phyloP scores from a whole-genome alignment of 2,888 invertebrate species.

The Chrysina gloriosa region DNA sequence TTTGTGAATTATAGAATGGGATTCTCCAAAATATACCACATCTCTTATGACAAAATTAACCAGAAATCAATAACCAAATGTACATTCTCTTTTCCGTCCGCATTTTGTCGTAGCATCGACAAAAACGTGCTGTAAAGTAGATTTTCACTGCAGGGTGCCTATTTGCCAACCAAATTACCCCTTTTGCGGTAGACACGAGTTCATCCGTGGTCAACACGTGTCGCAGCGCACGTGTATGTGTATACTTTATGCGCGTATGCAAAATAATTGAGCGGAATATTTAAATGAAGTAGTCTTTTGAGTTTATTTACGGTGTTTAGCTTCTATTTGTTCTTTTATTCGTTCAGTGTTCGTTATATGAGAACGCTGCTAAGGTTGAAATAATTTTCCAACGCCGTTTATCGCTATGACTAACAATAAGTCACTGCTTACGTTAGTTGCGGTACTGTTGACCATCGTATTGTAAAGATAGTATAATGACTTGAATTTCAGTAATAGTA shows the following conservation, averaged over 20 bases:
- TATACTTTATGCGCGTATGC: slow-evolving; percentile 50
- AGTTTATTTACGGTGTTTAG: slow-evolving; percentile 35
- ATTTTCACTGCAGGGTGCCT: slow-evolving; percentile 49
- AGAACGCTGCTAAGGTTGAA: too few relatives aligned
- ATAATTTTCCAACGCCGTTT: too few relatives aligned
- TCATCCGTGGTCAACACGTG: slow-evolving; percentile 50
- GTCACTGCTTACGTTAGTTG: neutral
- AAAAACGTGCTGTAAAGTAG: slow-evolving; percentile 4
- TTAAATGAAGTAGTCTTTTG: slow-evolving; percentile 54
- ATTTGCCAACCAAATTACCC: slow-evolving; percentile 57
- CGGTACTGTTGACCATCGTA: too few relatives aligned
- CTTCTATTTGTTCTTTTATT: slow-evolving; percentile 43
- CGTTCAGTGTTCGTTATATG: slow-evolving; percentile 33
- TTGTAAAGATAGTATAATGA: too few relatives aligned
- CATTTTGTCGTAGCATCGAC: too few relatives aligned
- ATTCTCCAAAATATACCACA: too few relatives aligned
- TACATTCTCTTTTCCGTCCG: too few relatives aligned
- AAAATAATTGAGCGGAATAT: slow-evolving; percentile 62
- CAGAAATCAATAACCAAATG: too few relatives aligned
- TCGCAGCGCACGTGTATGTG: slow-evolving; percentile 39
- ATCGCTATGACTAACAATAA: too few relatives aligned
- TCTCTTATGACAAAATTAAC: too few relatives aligned
- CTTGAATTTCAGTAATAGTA: too few relatives aligned
- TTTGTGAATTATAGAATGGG: too few relatives aligned
- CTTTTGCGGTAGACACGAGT: slow-evolving; percentile 48